phyloP scores from a whole-genome alignment of 2,888 invertebrate species.

The Stenchaetothrips biformis region DNA sequence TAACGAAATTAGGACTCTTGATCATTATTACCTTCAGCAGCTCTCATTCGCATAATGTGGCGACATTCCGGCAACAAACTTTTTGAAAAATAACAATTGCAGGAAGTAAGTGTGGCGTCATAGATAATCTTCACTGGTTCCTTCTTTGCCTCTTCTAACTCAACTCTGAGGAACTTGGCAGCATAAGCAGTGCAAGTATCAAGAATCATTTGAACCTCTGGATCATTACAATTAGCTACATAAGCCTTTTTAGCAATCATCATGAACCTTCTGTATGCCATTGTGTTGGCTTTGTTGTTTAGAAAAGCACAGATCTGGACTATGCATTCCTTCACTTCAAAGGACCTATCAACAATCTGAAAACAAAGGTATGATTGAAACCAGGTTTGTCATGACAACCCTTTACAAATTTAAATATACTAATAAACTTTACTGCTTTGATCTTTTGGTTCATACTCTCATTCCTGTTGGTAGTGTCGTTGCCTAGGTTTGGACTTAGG shows the following conservation, averaged over 20 bases:
- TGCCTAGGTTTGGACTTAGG: background rate
- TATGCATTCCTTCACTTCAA: background rate
- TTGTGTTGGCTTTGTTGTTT: background rate
- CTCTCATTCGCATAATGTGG: slow-evolving; percentile 5
- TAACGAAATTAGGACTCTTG: background rate
- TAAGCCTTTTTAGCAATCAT: background rate
- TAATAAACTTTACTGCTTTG: background rate
- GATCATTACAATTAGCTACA: background rate
- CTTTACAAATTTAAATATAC: background rate
- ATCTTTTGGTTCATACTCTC: background rate
- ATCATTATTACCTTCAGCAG: background rate
- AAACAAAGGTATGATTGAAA: background rate
- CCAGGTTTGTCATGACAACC: background rate
- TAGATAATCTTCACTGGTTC: background rate
- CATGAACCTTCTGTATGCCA: background rate
- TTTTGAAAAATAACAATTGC: background rate
- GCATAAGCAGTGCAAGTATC: background rate
- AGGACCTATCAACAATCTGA: background rate
- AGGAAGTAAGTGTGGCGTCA: background rate
- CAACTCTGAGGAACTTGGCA: background rate
- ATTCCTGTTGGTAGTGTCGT: background rate
- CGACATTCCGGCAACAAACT: background rate
- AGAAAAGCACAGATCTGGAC: background rate
- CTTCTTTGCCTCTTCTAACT: background rate
- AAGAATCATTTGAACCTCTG: background rate